Evolutionary conservation across 1,140 invertebrate genomes (phyloP).

Genomic region (Drosophila eugracilis): DNA sequence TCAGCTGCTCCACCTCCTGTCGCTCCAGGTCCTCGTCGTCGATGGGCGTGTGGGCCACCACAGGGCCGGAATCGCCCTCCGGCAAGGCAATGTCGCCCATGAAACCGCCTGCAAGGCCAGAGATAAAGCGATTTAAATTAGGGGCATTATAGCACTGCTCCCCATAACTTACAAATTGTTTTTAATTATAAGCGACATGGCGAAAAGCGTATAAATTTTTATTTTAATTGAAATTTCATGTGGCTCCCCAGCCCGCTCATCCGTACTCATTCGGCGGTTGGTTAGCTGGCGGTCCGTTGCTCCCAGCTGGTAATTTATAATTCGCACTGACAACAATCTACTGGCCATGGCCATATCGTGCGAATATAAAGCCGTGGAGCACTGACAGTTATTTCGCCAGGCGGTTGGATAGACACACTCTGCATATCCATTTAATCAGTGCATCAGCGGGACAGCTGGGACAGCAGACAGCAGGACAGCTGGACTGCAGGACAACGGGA

Average conservation of each 20-base stretch:
- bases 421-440: slow-evolving; percentile 78
- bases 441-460: slow-evolving; percentile 42
- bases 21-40: slow-evolving; percentile 62
- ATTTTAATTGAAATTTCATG: slow-evolving; percentile 82
- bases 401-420: slow-evolving; percentile 60
- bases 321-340: slow-evolving; percentile 40
- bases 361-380: slow-evolving; percentile 25
- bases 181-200: slow-evolving; percentile 67
- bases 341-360: slow-evolving; percentile 1
- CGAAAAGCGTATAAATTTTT: slow-evolving; percentile 60
- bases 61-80: slow-evolving; percentile 83
- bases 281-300: slow-evolving; percentile 7
- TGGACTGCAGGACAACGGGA: slow-evolving; percentile 1
- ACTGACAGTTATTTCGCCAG: slow-evolving; percentile 45
- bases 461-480: slow-evolving; percentile 27
- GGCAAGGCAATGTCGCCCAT: slow-evolving; percentile 93
- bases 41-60: slow-evolving; percentile 82
- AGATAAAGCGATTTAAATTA: slow-evolving; percentile 48
- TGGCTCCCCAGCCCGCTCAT: slow-evolving; percentile 7
- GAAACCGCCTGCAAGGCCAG: slow-evolving; percentile 88
- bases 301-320: slow-evolving; percentile 66
- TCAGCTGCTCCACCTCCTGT: slow-evolving; percentile 32
- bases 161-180: slow-evolving; percentile 60
- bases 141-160: slow-evolving; percentile 14
- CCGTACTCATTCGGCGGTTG: slow-evolving; percentile 1